Conservation (phyloP, 1,140 invertebrate species). For the Saxidomus purpurata region DNA sequence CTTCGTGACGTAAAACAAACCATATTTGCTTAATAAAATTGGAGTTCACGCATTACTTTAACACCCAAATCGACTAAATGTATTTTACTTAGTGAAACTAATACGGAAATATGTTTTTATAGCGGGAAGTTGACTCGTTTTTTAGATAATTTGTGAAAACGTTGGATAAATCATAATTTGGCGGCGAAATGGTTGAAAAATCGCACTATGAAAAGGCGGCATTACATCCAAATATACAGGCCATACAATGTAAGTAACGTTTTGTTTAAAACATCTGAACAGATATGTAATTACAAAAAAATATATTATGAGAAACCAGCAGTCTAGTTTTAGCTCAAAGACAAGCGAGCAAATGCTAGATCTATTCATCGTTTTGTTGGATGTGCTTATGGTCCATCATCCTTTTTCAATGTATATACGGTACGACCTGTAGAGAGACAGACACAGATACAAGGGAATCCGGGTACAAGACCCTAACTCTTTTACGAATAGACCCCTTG, state of each 20-base stretch:
- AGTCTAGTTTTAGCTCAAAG: too few species aligned
- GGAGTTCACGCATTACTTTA: neutral
- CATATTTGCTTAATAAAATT: constrained; percentile 9
- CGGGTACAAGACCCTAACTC: too few species aligned
- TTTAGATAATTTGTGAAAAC: neutral
- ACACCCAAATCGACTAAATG: neutral
- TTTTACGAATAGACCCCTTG: too few species aligned
- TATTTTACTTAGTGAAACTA: neutral
- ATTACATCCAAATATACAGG: neutral
- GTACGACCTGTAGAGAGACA: too few species aligned
- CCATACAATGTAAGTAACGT: constrained; percentile 5
- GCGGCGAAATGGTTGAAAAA: constrained; percentile 36
- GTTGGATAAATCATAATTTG: neutral
- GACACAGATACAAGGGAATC: too few species aligned
- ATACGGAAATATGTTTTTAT: constrained; percentile 5
- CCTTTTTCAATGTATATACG: too few species aligned
- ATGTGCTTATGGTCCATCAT: too few species aligned
- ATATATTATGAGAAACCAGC: too few species aligned
- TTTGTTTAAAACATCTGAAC: neutral
- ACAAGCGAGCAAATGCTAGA: too few species aligned
- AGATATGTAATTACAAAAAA: too few species aligned
- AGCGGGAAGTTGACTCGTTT: neutral
- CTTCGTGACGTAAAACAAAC: neutral
- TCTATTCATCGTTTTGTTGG: too few species aligned
- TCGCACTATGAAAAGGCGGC: neutral